Conservation (phyloP, 2,797 vertebrate genomes). For the Dendrocincla tyrannina region DNA sequence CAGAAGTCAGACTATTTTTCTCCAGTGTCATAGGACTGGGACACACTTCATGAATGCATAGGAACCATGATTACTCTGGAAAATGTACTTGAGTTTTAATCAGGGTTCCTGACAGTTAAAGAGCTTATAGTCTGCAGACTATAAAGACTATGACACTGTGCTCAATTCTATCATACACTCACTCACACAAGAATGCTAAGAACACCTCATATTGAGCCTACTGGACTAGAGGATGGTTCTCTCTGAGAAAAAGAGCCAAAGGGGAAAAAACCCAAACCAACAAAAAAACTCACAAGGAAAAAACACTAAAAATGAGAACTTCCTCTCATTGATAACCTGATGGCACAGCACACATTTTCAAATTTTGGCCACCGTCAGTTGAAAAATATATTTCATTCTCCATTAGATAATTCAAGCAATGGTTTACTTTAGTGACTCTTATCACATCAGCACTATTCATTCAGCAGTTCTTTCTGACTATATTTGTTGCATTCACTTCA, state of each 20-base stretch:
- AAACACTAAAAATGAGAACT: neutral
- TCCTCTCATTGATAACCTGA: neutral
- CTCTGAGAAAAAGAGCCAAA: neutral
- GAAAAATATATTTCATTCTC: neutral
- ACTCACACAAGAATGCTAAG: neutral
- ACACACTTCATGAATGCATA: rapidly evolving
- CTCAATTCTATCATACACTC: neutral
- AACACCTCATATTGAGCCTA: neutral
- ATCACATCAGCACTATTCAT: neutral
- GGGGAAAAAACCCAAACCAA: rapidly evolving
- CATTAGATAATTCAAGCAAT: neutral
- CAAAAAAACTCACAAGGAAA: neutral
- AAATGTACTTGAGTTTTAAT: neutral
- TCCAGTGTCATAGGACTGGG: neutral
- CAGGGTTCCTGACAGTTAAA: neutral
- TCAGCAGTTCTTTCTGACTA: neutral
- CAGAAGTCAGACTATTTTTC: neutral
- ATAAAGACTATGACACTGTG: neutral
- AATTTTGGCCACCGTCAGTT: neutral
- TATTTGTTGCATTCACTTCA: neutral
- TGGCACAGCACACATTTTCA: neutral
- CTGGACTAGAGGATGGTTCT: neutral
- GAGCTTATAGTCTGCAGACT: neutral
- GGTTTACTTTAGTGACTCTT: neutral
- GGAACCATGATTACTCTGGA: neutral